These are phyloP conservation scores for Microtus oregoni DNA, from an alignment of 2,113 vertebrate species.

Conservation along the genomic window DNA sequence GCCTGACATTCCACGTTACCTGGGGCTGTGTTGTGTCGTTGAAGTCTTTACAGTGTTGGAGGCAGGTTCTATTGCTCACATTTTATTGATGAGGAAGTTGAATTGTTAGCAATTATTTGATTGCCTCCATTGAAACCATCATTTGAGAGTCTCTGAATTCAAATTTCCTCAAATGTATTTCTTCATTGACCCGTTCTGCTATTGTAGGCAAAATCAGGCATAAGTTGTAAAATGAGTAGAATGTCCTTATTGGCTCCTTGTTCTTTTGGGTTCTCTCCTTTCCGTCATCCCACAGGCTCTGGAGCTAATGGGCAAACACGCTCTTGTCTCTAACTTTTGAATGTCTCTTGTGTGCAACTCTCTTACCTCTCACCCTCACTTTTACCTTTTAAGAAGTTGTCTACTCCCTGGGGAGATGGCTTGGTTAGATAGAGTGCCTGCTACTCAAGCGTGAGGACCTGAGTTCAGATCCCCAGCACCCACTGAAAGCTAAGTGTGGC, in stretches of 20 bases:
- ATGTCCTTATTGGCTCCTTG: background rate
- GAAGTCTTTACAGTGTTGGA: conserved; percentile 1
- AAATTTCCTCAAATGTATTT: conserved; percentile 27
- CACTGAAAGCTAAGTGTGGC: background rate
- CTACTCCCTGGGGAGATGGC: background rate
- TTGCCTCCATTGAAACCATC: background rate
- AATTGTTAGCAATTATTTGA: conserved; percentile 34
- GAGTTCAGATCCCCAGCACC: background rate
- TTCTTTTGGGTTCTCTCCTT: background rate
- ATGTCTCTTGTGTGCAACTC: background rate
- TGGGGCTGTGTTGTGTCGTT: background rate
- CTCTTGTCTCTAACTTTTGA: conserved; percentile 28
- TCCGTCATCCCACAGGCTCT: background rate
- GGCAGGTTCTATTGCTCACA: background rate
- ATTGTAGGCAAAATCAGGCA: background rate
- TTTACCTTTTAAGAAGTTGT: conserved; percentile 18
- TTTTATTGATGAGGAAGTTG: conserved; percentile 12
- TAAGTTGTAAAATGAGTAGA: conserved; percentile 22
- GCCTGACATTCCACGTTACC: background rate
- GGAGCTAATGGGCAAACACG: background rate
- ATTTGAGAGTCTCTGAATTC: background rate
- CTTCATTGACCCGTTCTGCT: background rate
- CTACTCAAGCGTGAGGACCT: background rate
- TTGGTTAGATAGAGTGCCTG: background rate
- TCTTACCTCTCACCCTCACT: background rate